phyloP scores from a whole-genome alignment of 1,140 invertebrate species.

The Chlorops oryzae region DNA sequence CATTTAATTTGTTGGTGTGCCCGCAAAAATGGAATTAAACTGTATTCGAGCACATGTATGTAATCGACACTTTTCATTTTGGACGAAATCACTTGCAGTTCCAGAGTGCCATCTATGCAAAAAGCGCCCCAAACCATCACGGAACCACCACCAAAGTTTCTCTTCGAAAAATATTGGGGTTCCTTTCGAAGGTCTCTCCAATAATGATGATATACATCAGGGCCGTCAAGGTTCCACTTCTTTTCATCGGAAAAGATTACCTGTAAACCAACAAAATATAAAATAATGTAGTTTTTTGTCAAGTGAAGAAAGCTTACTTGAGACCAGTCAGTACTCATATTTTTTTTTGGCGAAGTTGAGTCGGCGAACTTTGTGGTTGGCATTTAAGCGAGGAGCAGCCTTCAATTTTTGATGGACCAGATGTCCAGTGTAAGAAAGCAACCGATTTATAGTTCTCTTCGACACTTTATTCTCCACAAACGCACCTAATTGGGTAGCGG shows the following conservation, averaged over 20 bases:
- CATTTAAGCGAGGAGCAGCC: no score
- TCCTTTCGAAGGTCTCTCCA: slow-evolving; percentile 15
- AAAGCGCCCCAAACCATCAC: slow-evolving; percentile 15
- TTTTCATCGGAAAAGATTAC: slow-evolving; percentile 19
- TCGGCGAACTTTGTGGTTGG: no score
- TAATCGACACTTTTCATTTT: slow-evolving; percentile 7
- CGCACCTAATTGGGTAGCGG: no score
- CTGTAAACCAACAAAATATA: no score
- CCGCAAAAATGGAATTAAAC: slow-evolving; percentile 1
- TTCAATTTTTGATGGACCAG: no score
- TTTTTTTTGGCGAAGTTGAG: no score
- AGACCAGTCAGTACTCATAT: no score
- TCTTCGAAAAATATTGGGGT: slow-evolving; percentile 1
- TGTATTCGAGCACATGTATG: slow-evolving; percentile 5
- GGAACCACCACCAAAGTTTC: slow-evolving; percentile 14
- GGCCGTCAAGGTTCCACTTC: slow-evolving; percentile 22
- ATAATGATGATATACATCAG: slow-evolving; percentile 19
- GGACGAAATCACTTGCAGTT: neutral
- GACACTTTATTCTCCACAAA: no score
- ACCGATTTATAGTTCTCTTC: no score
- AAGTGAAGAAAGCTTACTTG: no score
- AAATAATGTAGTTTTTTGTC: no score
- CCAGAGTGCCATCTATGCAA: neutral
- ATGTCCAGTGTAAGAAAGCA: no score
- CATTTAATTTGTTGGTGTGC: neutral